Conservation (phyloP, 2,113 vertebrate genomes). For the Megaceryle maxima region DNA sequence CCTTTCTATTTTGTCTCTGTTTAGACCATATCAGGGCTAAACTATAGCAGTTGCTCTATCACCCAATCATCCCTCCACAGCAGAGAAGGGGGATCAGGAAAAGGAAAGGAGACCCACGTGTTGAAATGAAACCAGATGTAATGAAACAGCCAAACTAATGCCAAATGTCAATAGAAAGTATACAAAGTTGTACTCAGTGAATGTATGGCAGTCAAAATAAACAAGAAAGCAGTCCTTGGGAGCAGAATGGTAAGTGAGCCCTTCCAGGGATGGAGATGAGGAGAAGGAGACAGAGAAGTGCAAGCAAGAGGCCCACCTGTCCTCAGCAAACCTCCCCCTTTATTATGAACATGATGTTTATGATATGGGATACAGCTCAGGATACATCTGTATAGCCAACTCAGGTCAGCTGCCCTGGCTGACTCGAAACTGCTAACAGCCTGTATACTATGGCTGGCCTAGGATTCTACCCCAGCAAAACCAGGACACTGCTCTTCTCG, state of each 20-base stretch:
- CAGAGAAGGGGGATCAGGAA: not conserved
- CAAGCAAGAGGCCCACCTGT: not conserved
- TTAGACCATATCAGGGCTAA: not conserved
- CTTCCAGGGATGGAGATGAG: not conserved
- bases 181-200: not conserved
- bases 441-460: not conserved
- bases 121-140: not conserved
- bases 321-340: not conserved
- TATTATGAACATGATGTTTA: not conserved
- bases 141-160: not conserved
- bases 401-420: not conserved
- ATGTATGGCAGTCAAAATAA: not conserved
- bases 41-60: not conserved
- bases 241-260: not conserved
- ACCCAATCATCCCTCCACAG: not conserved
- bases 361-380: not conserved
- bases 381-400: not conserved
- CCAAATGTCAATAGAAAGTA: not conserved
- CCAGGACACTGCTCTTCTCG: not conserved
- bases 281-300: not conserved
- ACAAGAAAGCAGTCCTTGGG: not conserved
- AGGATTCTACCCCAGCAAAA: not conserved
- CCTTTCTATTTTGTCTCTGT: not conserved
- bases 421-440: not conserved
- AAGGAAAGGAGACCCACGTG: not conserved